A percentile compares a stretch with the other conserved stretches of the same genome.
phyloP scores from a whole-genome alignment of 2,888 invertebrate genomes.

The Notodonta dromedarius region DNA sequence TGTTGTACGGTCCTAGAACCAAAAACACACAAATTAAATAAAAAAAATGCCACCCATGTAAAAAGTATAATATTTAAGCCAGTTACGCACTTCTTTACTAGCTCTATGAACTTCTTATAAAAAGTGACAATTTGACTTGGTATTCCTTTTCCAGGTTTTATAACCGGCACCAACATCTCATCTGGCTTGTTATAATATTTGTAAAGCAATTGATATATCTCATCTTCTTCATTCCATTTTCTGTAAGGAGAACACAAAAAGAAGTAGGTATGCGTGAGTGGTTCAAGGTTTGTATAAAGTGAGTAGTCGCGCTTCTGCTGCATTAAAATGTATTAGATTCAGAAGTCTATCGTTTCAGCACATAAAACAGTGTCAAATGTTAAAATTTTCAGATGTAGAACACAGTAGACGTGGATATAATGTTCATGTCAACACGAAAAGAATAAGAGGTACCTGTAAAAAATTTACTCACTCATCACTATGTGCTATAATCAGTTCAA shows the following conservation, averaged over 20 bases:
- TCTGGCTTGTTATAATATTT: slow-evolving; percentile 75
- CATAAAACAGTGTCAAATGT: too few species aligned
- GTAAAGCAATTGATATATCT: slow-evolving; percentile 63
- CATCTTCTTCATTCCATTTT: slow-evolving; percentile 73
- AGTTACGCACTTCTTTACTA: slow-evolving; percentile 57
- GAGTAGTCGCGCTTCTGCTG: too few species aligned
- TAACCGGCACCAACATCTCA: slow-evolving; percentile 71
- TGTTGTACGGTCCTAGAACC: slow-evolving; percentile 52
- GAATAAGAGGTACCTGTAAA: background rate
- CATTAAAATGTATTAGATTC: too few species aligned
- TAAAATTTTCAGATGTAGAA: too few species aligned
- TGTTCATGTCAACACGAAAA: too few species aligned
- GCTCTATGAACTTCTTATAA: slow-evolving; percentile 53
- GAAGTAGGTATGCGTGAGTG: background rate
- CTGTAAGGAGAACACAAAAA: slow-evolving; percentile 37
- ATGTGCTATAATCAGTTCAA: slow-evolving; percentile 88
- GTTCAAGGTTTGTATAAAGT: too few species aligned
- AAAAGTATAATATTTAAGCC: background rate
- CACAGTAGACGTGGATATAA: too few species aligned
- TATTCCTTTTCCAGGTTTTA: slow-evolving; percentile 62
- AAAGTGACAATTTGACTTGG: slow-evolving; percentile 63
- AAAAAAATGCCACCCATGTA: background rate
- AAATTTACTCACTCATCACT: slow-evolving; percentile 83
- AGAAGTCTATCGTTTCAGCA: too few species aligned
- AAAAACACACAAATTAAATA: slow-evolving; percentile 4